Evolutionary conservation across 2,888 invertebrate genomes (phyloP), one percentile per base, ranked within the genome.

Genomic region (Meta bourneti): DNA sequence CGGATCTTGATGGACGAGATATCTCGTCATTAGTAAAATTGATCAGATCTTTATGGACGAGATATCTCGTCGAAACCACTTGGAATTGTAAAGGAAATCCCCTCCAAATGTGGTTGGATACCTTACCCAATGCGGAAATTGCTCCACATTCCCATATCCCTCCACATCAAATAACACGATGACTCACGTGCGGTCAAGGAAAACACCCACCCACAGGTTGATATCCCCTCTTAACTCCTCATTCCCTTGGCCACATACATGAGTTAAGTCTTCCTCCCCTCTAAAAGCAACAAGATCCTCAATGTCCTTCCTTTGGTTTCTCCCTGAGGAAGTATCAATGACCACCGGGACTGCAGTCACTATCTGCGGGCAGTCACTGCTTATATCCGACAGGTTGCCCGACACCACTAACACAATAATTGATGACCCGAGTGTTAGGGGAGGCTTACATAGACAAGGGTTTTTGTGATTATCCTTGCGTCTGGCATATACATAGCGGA

Each of bases 371-470:
- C 61, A 34, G 74, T 48, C 74, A 74, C 8, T 34, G 74, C 78
- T 78, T 49, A 78, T 78, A 78, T 78, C 78, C 78, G 78, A 78
- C 51, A 52, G 49, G 19, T 78, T 51, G 52, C 78, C 78, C 49
- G 20, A 74, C 74, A 74, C 74, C 74, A 6, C 74, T 74, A 78
- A 78, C 52, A 78, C 16, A 48, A 52, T 78, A 78, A 78, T 78
- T 78, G 78, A 78, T 78, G 78, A 78, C 78, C 49, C n/a, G 9
- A n/a, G 75, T 48, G 75, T 16, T 16, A 16, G 16, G 8, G 34
- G 48, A 48, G 75, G 75, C 9, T 16, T 49, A 9, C n/a, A 9
- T n/a, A 52, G 49, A 78, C 78, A 78, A 16, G 13, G 78, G 75
- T 75, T 75, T 11, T 75, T 78, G 51, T 51, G 78, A 78, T 52